phyloP scores from a whole-genome alignment of 2,797 vertebrate species.

The Arrhamphus sclerolepis region DNA sequence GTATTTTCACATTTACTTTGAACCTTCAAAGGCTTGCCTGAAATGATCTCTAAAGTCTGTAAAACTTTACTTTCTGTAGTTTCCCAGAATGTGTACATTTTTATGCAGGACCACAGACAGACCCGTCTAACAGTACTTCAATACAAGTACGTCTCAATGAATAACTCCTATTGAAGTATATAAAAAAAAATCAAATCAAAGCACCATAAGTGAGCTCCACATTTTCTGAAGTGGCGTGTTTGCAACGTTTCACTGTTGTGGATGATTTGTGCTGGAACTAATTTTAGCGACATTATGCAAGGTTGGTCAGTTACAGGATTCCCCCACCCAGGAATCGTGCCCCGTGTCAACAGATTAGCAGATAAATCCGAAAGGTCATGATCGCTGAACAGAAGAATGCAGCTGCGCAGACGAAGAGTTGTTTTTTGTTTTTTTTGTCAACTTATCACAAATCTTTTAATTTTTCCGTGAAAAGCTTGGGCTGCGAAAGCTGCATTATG shows the following conservation, averaged over 20 bases:
- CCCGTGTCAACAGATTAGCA: not conserved
- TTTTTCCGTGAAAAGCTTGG: too few species aligned
- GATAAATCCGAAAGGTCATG: not conserved
- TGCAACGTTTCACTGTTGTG: not conserved
- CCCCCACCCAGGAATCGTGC: not conserved
- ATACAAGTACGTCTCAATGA: too few species aligned
- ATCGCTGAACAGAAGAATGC: not conserved
- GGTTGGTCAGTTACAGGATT: not conserved
- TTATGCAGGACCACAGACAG: not conserved
- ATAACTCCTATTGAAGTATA: too few species aligned
- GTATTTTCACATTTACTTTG: slow-evolving; percentile 70
- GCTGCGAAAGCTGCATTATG: too few species aligned
- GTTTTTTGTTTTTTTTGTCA: too few species aligned
- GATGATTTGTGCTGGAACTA: not conserved
- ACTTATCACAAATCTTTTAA: too few species aligned
- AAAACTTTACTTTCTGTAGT: not conserved
- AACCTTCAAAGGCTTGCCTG: slow-evolving; percentile 20
- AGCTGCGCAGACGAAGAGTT: not conserved
- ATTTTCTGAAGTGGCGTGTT: too few species aligned
- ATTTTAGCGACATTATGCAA: not conserved
- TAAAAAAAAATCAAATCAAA: too few species aligned
- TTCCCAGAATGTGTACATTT: not conserved
- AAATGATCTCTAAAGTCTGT: slow-evolving; percentile 3
- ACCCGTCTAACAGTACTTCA: not conserved
- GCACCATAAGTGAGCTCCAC: too few species aligned